Percentiles rank a stretch among this genome's conserved stretches.
Evolutionary conservation across 2,797 vertebrate species (phyloP).

Genomic region (Allenopithecus nigroviridis): DNA sequence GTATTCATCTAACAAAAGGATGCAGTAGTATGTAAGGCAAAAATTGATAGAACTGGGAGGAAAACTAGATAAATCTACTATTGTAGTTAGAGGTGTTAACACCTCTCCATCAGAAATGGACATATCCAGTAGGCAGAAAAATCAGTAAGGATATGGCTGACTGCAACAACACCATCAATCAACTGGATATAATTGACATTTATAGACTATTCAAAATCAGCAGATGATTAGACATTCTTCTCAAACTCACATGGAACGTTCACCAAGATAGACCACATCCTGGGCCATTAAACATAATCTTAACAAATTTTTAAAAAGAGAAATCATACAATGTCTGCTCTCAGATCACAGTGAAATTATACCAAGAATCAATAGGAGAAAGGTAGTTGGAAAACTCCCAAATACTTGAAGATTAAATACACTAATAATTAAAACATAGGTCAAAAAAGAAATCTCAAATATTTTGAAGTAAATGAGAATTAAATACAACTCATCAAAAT

Average conservation of each 20-base stretch:
- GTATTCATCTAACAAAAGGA: not conserved
- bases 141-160: not conserved
- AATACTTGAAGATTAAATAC: too few species aligned
- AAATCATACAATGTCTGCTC: not conserved
- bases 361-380: too few species aligned
- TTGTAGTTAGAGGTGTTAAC: not conserved
- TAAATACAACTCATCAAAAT: too few species aligned
- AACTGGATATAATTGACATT: not conserved
- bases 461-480: too few species aligned
- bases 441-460: too few species aligned
- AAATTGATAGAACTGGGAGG: not conserved
- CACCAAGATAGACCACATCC: not conserved
- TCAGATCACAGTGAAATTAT: not conserved
- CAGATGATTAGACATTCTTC: not conserved
- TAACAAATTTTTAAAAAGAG: not conserved
- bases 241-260: not conserved
- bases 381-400: too few species aligned
- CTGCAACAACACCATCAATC: not conserved
- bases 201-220: not conserved
- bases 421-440: too few species aligned
- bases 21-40: not conserved
- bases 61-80: not conserved
- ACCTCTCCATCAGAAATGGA: not conserved
- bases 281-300: not conserved
- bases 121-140: not conserved